A percentile compares a stretch with the other conserved stretches of the same genome.
Evolutionary conservation across 2,888 invertebrate species (phyloP).

Genomic region (Pseudococcus longispinus): DNA sequence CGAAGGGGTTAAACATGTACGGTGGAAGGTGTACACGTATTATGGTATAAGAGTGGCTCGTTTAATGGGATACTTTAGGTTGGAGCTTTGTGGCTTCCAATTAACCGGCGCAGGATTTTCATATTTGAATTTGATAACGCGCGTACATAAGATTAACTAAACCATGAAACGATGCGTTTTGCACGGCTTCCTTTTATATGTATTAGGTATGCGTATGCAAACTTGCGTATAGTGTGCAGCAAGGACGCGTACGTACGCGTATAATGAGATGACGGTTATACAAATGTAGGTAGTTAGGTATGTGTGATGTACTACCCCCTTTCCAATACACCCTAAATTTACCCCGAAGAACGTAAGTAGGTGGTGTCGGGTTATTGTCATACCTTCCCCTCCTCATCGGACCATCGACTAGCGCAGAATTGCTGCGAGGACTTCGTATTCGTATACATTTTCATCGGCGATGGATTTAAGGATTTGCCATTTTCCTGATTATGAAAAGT

Average conservation of each 20-base stretch:
- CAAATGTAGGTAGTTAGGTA: not conserved
- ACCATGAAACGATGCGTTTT: slow-evolving; percentile 25
- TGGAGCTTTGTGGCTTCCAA: slow-evolving; percentile 9
- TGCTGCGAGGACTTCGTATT: not conserved
- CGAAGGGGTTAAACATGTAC: not conserved
- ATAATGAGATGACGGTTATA: too few relatives aligned
- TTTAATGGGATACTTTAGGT: not conserved
- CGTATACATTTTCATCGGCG: too few relatives aligned
- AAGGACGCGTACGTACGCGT: not conserved
- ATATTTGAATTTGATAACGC: slow-evolving; percentile 17
- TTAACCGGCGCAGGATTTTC: not conserved
- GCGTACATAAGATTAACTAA: slow-evolving; percentile 28
- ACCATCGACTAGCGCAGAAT: too few relatives aligned
- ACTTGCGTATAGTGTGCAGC: not conserved
- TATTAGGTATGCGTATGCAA: not conserved
- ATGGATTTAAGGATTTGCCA: too few relatives aligned
- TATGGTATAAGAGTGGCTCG: not conserved
- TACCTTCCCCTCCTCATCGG: too few relatives aligned
- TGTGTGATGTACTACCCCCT: not conserved
- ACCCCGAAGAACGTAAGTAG: too few relatives aligned
- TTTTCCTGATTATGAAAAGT: too few relatives aligned
- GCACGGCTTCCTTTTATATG: not conserved
- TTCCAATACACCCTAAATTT: not conserved
- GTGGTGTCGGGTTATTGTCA: too few relatives aligned
- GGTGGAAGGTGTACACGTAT: not conserved